Percentiles rank a stretch among this genome's conserved stretches.
Conservation (phyloP, 2,797 vertebrate genomes). For the Ispidina lecontei region DNA sequence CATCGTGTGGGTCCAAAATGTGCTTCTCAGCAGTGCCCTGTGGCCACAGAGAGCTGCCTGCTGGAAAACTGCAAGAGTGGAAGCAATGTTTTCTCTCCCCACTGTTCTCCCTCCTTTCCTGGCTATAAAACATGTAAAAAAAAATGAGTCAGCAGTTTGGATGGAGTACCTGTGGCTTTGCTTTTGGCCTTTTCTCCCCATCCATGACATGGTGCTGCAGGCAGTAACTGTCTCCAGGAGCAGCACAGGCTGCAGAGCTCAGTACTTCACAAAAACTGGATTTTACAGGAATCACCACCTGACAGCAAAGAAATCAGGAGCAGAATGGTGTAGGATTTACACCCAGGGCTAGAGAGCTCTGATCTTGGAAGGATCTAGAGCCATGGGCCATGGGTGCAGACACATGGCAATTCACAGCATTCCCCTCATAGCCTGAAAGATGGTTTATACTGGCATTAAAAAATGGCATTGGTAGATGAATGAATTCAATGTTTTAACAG, state of each 20-base stretch:
- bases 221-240: not conserved
- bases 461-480: not conserved
- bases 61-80: not conserved
- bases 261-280: not conserved
- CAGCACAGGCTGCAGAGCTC: not conserved
- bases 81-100: not conserved
- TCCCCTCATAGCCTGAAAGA: not conserved
- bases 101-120: not conserved
- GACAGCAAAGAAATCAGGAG: not conserved
- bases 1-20: accelerated
- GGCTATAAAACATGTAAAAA: not conserved
- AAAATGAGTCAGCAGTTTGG: not conserved
- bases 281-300: not conserved
- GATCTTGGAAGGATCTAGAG: not conserved
- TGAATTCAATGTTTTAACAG: not conserved
- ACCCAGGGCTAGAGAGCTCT: not conserved
- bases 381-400: not conserved
- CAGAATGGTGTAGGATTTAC: not conserved
- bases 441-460: not conserved
- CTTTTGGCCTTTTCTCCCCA: not conserved
- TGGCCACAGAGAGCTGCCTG: not conserved
- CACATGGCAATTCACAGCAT: not conserved
- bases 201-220: not conserved
- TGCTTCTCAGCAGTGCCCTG: not conserved
- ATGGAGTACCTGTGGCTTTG: not conserved